Base-by-base conservation (phyloP, 2,888 invertebrate genomes). In the Caenorhabditis japonica region DNA sequence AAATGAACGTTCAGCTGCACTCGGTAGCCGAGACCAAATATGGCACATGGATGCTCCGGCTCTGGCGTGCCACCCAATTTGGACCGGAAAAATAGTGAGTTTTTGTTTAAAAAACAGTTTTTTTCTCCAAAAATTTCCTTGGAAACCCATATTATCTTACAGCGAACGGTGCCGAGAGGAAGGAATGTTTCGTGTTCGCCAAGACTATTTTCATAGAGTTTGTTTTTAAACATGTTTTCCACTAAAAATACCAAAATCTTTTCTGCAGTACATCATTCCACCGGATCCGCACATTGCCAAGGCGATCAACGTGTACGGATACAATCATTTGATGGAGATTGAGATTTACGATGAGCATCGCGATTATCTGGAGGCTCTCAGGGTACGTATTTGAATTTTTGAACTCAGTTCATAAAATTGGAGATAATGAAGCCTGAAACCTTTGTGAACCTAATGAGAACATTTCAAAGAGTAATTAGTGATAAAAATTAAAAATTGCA, bases 261-360 rank as follows among this genome's bases (percentile, higher is more conserved):
- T 23, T 30, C 36, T 51, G 5, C 60, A 52, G 44, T 62, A 53
- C 44, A 44, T 53, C 4, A 46, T 27, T 7, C n/a, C 33, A n/a
- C 62, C 62, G n/a, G 38, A 53, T 19, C 15, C 23, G 36, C 15
- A 10, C 25, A 44, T 62, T 15, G 53, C 15, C 8, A 53, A 36
- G 33, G 53, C 62, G 10, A 30, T 52, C 10, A 34, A 51, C 7
- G 12, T 15, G 17, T 17, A 19, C 8, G 62, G 53, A 38, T 27
- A 17, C 4, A 17, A 43, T 12, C 12, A 15, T 7, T 21, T 62
- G 19, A 43, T 62, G 33, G 62, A 62, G 21, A 46, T 62, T 19
- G 46, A 36, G 17, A 46, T 62, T 21, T 62, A 46, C 51, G 62
- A 62, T 23, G 53, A 53, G 36, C 39, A 62, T 23, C 10, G 34